phyloP scores from a whole-genome alignment of 1,140 invertebrate species.

The Pectinophora gossypiella region DNA sequence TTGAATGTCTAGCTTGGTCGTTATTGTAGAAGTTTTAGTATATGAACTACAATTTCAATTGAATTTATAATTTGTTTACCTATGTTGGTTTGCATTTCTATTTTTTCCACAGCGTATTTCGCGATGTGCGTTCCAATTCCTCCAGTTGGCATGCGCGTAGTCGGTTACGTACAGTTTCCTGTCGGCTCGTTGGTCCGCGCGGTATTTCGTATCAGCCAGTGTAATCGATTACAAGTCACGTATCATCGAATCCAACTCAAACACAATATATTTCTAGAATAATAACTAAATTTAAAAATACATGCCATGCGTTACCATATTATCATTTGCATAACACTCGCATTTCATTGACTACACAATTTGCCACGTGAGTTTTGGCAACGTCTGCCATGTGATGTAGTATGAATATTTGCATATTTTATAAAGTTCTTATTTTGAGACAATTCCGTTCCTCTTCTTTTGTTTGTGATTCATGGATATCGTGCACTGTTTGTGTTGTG shows the following conservation, averaged over 20 bases:
- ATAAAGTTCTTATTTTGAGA: too few relatives aligned
- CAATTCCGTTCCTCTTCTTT: neutral
- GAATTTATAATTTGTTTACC: too few relatives aligned
- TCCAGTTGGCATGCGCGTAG: neutral
- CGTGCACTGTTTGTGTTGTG: neutral
- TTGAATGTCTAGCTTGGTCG: too few relatives aligned
- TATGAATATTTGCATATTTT: too few relatives aligned
- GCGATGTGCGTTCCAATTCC: neutral
- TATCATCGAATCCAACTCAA: neutral
- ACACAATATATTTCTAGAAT: neutral
- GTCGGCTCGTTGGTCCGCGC: neutral
- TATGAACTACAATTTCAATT: too few relatives aligned
- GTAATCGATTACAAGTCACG: constrained; percentile 3
- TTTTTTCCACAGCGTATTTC: neutral
- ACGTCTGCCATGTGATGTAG: too few relatives aligned
- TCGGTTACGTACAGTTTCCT: neutral
- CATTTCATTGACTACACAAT: too few relatives aligned
- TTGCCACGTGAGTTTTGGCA: too few relatives aligned
- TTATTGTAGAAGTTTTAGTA: too few relatives aligned
- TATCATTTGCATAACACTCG: too few relatives aligned
- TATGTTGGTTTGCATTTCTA: neutral
- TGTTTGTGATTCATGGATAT: neutral
- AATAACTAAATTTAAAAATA: neutral
- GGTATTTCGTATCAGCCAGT: neutral
- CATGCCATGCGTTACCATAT: too few relatives aligned